Base-by-base conservation (phyloP, 2,888 invertebrate species). In the Amblyjoppa proteus region DNA sequence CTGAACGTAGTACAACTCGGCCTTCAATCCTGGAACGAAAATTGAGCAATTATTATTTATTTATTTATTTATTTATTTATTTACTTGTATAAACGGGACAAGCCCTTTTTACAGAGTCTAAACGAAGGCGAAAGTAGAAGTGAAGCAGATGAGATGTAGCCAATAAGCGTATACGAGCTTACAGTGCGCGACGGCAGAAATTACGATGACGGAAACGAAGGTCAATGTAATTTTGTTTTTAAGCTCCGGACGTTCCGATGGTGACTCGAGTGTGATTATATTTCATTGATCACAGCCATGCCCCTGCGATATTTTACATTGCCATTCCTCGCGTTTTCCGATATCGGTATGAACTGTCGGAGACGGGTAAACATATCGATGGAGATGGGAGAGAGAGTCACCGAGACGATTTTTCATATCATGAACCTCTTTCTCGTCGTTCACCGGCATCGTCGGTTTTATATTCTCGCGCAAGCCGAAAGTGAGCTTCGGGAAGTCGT, bases 1-100 rank as follows among this genome's bases (percentile, higher is more conserved):
- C 86, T 97, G 95, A 16, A 98, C 97, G 94, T 98, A 98, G 94
- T 96, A 98, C 89, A 98, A 93, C 93, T 97, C 97, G n/a, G 96
- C 96, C 90, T 96, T 96, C 90, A 97, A 94, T 90, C 97, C 97
- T 97, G 95, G 7, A 95, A 95, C 92, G 73, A 77, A 25, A 71
- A 68, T 38, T 61, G 49, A 74, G 68, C 0, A 20, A 20, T 20
- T 28, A n/a, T 75, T 61, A 79, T 41, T 4, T 9, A 38, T 38
- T 38, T 9, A 38, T 7, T 41, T 11, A 41, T 41, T 11, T 6
- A 34, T 34, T 74, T 61, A 79, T 41, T 41, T 11, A 41, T 41
- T 41, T 11, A 41, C 11, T 9, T 0, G 9, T 38, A 38, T 7
- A 38, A 38, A 38, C 38, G 6, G 7, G 38, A 7, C 38, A 38